Percentiles rank a stretch among this genome's conserved stretches.
These are phyloP conservation scores for Aix galericulata DNA, from an alignment of 2,113 vertebrate species.

Conservation along the genomic window DNA sequence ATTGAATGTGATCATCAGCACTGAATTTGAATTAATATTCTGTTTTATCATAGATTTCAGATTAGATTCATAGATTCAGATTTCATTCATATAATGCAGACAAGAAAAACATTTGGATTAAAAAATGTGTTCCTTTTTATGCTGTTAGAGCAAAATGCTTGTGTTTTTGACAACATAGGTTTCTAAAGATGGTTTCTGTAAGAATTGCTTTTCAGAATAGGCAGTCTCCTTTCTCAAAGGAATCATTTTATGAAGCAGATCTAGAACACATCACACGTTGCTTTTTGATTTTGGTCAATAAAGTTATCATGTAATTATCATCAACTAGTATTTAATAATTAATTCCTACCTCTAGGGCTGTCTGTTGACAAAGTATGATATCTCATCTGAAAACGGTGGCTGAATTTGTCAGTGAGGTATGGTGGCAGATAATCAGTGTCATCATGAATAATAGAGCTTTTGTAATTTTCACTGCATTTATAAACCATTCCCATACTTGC, in stretches of 20 bases:
- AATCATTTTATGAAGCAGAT: conserved; percentile 13
- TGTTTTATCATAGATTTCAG: neutral
- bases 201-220: neutral
- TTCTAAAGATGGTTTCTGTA: neutral
- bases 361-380: conserved; percentile 65
- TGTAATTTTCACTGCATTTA: conserved; percentile 74
- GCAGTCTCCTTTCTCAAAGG: neutral
- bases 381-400: conserved; percentile 57
- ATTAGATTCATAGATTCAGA: too few species aligned
- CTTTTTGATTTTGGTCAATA: conserved; percentile 68
- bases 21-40: neutral
- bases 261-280: neutral
- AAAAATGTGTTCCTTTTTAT: neutral
- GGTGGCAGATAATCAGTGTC: conserved; percentile 62
- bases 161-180: neutral
- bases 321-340: conserved; percentile 79
- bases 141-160: neutral
- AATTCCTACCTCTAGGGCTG: conserved; percentile 75
- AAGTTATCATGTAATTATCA: conserved; percentile 83
- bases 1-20: neutral
- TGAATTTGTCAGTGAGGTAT: conserved; percentile 61
- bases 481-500: conserved; percentile 69
- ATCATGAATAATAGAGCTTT: conserved; percentile 78
- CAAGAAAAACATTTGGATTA: neutral
- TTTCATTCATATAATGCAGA: neutral